Base-by-base conservation (phyloP, 2,888 invertebrate species). In the Diachrysia chrysitis region DNA sequence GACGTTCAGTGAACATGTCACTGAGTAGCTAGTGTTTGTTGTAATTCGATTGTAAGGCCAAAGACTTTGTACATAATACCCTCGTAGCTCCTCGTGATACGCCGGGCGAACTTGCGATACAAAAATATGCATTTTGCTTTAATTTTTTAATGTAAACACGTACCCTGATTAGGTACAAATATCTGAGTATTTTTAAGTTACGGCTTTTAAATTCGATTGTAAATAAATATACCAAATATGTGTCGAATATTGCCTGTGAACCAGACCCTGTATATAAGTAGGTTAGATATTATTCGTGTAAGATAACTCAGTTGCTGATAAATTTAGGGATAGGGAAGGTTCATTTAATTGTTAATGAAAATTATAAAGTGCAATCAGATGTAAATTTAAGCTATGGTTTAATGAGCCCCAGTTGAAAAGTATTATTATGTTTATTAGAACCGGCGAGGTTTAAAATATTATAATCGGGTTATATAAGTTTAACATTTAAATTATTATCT, bases 341-440 rank as follows among this genome's bases (percentile, higher is more conserved):
- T 90, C 87, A 87, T 90, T 90, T 90, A 83, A 92, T 92, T 93
- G 94, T 94, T 94, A 93, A 90, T 88, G 87, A 90, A 93, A 86
- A 83, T 88, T 89, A 87, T 86, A 92, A 91, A 94, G 95, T 95
- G 95, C 95, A 95, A 95, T 95, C 95, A 89, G 89, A 92, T 92
- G 90, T 94, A 91, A 92, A 92, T 89, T 88, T 94, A 94, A 93
- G 93, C 85, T 92, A 91, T 88, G 86, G 88, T 90, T 86, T 89
- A 89, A 89, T 85, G 90, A 89, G 86, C 88, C 94, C 94, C 93
- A 94, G 94, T 95, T 94, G 89, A 93, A 93, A 94, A 95, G 95
- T 95, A 95, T 95, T 95, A 95, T 94, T 95, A 95, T 93, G 93
- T 94, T 95, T 95, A 95, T 94, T 83, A 90, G 88, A 93, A 94